phyloP scores from a whole-genome alignment of 1,140 invertebrate genomes.

The Drosophila sturtevanti region DNA sequence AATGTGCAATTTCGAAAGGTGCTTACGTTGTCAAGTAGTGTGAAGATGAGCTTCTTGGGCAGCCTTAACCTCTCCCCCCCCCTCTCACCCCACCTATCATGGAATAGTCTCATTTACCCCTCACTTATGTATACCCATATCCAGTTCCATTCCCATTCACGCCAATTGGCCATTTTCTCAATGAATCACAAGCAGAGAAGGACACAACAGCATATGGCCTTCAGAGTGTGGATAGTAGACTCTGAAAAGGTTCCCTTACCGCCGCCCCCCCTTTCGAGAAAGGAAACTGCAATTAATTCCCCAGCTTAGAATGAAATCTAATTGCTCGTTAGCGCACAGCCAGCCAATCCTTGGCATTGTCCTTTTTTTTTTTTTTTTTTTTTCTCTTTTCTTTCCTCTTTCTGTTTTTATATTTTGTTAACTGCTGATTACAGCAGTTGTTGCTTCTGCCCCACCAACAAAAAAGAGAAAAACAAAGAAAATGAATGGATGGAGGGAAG shows the following conservation, averaged over 20 bases:
- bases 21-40: constrained; percentile 82
- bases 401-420: constrained; percentile 82
- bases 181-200: constrained; percentile 52
- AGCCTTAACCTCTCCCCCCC: no score
- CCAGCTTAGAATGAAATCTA: constrained; percentile 82
- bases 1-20: constrained; percentile 78
- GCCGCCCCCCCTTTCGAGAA: constrained; percentile 22
- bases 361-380: constrained; percentile 17
- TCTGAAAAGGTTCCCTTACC: constrained; percentile 42
- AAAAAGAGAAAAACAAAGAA: neutral
- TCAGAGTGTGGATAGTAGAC: neutral
- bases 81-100: no score
- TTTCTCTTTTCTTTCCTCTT: constrained; percentile 15
- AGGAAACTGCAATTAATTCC: constrained; percentile 77
- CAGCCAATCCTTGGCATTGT: constrained; percentile 37
- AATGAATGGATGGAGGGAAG: neutral
- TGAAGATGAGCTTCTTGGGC: constrained; percentile 58
- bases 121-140: neutral
- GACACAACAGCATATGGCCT: constrained; percentile 63
- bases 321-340: constrained; percentile 82
- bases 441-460: constrained; percentile 31
- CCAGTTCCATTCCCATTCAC: constrained; percentile 25
- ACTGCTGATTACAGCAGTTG: constrained; percentile 83
- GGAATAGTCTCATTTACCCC: neutral
- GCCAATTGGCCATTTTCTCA: constrained; percentile 60